These are phyloP conservation scores for Rallus limicola DNA, from an alignment of 2,113 vertebrate species.

Conservation along the genomic window DNA sequence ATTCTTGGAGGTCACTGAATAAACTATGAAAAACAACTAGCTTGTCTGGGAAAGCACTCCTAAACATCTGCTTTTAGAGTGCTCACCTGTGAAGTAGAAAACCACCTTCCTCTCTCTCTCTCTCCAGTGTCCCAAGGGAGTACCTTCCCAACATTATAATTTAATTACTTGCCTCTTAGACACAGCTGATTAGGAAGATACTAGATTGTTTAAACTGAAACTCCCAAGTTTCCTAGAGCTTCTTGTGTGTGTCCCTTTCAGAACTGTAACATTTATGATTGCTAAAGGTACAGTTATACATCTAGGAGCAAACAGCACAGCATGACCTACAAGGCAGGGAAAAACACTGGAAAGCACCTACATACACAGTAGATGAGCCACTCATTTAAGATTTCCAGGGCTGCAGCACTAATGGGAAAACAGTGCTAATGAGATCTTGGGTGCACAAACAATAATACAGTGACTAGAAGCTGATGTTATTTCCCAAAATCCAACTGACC, in stretches of 20 bases:
- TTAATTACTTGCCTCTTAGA: conserved; percentile 43
- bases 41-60: background rate
- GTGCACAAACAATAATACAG: background rate
- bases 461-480: background rate
- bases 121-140: background rate
- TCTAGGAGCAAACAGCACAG: background rate
- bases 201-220: background rate
- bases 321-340: background rate
- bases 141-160: background rate
- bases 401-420: background rate
- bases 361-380: background rate
- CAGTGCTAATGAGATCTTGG: background rate
- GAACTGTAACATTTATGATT: background rate
- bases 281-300: background rate
- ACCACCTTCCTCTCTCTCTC: background rate
- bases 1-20: background rate
- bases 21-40: background rate
- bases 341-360: background rate
- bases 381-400: background rate
- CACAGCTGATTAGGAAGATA: conserved; percentile 17
- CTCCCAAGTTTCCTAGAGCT: background rate
- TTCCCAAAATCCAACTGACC: background rate
- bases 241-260: background rate
- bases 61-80: background rate
- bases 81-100: background rate